phyloP scores from a whole-genome alignment of 2,797 vertebrate genomes.

The Rachycentron canadum region DNA sequence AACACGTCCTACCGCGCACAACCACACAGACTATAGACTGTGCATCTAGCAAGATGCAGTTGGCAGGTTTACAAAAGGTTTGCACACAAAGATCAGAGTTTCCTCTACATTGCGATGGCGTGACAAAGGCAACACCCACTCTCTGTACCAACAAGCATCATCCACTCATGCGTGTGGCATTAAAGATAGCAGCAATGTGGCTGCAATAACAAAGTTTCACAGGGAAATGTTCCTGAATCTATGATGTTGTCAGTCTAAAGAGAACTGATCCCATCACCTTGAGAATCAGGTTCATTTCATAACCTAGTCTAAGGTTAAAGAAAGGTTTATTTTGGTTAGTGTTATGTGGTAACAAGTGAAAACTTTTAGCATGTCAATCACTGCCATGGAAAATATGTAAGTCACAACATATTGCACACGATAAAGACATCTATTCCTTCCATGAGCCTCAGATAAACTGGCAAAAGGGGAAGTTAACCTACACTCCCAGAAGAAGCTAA shows the following conservation, averaged over 20 bases:
- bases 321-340: not conserved
- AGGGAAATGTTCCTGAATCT: not conserved
- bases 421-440: too few species aligned
- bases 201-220: not conserved
- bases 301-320: not conserved
- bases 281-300: not conserved
- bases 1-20: slow-evolving; percentile 41
- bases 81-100: slow-evolving; percentile 24
- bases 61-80: slow-evolving; percentile 1
- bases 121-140: not conserved
- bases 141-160: not conserved
- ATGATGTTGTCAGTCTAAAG: not conserved
- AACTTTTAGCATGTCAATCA: slow-evolving; percentile 18
- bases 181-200: not conserved
- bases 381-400: slow-evolving; percentile 20
- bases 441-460: not conserved
- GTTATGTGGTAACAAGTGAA: not conserved
- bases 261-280: not conserved
- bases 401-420: not conserved
- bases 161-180: not conserved
- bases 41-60: not conserved
- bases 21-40: slow-evolving; percentile 45
- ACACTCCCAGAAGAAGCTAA: not conserved
- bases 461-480: slow-evolving; percentile 7
- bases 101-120: slow-evolving; percentile 27